phyloP scores from a whole-genome alignment of 1,140 invertebrate genomes.

The Cephus cinctus region DNA sequence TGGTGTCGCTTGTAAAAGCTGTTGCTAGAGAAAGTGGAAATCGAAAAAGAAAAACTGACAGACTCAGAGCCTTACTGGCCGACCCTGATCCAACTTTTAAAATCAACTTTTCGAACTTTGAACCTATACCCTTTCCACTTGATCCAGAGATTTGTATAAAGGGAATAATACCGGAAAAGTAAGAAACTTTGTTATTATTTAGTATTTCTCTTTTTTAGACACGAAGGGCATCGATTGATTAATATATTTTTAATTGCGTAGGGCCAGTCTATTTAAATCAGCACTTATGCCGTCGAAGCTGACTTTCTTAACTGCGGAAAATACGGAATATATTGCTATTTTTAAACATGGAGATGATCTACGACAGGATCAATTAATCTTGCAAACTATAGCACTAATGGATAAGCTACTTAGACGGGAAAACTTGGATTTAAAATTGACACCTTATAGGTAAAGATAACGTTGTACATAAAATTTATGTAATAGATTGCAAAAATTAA shows the following conservation, averaged over 20 bases:
- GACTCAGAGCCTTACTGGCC: constrained; percentile 77
- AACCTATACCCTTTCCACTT: constrained; percentile 89
- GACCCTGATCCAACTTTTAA: constrained; percentile 78
- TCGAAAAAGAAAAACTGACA: constrained; percentile 88
- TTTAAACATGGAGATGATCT: constrained; percentile 99
- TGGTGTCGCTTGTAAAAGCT: constrained; percentile 86
- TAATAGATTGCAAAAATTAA: constrained; percentile 4
- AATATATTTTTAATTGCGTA: constrained; percentile 28
- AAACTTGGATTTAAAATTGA: constrained; percentile 94
- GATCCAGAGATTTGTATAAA: constrained; percentile 90
- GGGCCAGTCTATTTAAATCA: constrained; percentile 93
- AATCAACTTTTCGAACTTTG: constrained; percentile 89
- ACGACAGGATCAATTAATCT: constrained; percentile 96
- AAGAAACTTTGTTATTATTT: constrained; percentile 29
- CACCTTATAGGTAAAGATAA: constrained; percentile 76
- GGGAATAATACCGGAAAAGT: constrained; percentile 85
- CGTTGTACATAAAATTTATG: constrained; percentile 2
- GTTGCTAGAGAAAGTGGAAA: constrained; percentile 92
- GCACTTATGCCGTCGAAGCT: constrained; percentile 96
- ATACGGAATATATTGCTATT: constrained; percentile 91
- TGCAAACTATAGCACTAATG: constrained; percentile 98
- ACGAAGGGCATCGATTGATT: constrained; percentile 14
- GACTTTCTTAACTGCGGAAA: constrained; percentile 82
- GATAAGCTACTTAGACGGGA: constrained; percentile 91
- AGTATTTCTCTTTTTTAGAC: constrained; percentile 2